Evolutionary conservation across 1,140 invertebrate genomes (phyloP), one percentile per base, ranked within the genome.

Genomic region (Drosophila kikkawai): DNA sequence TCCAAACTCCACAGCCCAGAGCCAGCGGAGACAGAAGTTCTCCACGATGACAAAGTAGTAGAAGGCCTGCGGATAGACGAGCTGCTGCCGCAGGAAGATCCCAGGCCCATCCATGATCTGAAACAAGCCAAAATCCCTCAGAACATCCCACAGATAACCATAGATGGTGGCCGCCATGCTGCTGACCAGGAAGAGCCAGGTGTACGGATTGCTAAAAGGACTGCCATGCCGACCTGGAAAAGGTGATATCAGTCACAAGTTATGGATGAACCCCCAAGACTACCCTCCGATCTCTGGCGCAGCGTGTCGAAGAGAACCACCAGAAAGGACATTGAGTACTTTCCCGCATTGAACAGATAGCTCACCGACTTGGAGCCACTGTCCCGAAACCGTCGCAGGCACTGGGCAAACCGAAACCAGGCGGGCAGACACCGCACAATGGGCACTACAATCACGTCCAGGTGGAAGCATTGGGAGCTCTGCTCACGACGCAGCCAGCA

Each of bases 21-120:
- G 95, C 93, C 99, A 99, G 75, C 99, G 95, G n/a, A 99, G 93
- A 36, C 99, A 93, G 53, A 99, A 96, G 93, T 99, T 98, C 94
- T 99, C 98, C 34, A 99, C 94, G 55, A 99, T 98, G 13, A 98
- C 98, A 93, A 99, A 98, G 93, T 99, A 99, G 93, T 99, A 99
- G 91, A 98, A 99, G 73, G 94, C 94, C 95, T 75, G 64, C n/a
- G 95, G 95, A 85, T 96, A 97, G 3, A 97, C 96, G 48, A 96
- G 95, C 90, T 96, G 95, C 86, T 96, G 96, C 13, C 96, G 91
- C 0, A 97, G 93, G 81, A 96, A 95, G 76, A 93, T 94, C 92
- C 98, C 97, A 92, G 98, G 96, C 3, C 96, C 95, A 8, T 96
- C 95, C 55, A 95, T 96, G 58, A 95, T 95, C 86, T 97, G 97